A percentile compares a stretch with the other conserved stretches of the same genome.
These are phyloP conservation scores for Phainopepla nitens DNA, from an alignment of 2,113 vertebrate genomes.

Conservation along the genomic window DNA sequence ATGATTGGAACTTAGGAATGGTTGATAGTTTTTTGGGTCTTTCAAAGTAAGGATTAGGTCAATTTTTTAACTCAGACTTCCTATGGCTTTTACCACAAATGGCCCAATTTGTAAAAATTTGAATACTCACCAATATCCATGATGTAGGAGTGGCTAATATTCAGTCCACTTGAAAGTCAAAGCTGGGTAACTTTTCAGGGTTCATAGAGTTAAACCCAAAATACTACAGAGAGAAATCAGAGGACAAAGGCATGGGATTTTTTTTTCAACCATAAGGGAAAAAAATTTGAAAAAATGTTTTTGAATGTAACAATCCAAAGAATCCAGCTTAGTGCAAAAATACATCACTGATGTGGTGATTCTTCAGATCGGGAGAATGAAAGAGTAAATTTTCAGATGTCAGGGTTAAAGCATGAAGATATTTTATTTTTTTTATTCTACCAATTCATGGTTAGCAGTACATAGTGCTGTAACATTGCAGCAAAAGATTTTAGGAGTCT, in stretches of 20 bases:
- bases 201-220: not conserved
- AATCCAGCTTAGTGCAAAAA: not conserved
- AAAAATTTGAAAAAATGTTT: not conserved
- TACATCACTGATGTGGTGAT: not conserved
- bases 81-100: not conserved
- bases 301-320: not conserved
- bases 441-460: not conserved
- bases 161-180: not conserved
- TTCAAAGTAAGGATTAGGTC: not conserved
- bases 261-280: not conserved
- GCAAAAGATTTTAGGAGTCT: not conserved
- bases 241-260: not conserved
- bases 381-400: not conserved
- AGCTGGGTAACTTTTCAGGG: not conserved
- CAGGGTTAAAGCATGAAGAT: not conserved
- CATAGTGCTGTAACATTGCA: not conserved
- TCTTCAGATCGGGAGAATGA: not conserved
- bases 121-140: not conserved
- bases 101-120: not conserved
- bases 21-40: not conserved
- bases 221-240: not conserved
- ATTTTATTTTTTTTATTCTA: not conserved
- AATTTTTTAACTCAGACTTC: not conserved
- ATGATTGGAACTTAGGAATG: not conserved
- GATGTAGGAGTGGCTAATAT: not conserved